Percentiles rank a stretch among this genome's conserved stretches.
phyloP scores from a whole-genome alignment of 2,797 vertebrate genomes.

The Salmo trutta region DNA sequence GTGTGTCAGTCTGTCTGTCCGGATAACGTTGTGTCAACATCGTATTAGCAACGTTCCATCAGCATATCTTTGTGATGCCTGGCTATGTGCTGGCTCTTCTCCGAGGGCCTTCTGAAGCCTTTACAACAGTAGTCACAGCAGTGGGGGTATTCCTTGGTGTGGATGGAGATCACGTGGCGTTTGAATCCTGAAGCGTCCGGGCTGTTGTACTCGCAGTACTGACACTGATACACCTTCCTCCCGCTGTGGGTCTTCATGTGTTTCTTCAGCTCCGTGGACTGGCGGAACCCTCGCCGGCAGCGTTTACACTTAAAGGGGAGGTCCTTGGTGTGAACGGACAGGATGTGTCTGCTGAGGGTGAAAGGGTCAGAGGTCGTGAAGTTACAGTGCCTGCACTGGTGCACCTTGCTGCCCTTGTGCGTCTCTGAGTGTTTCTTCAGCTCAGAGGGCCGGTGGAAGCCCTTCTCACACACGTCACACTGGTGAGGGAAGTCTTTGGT shows the following conservation, averaged over 20 bases:
- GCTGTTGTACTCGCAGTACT: slow-evolving; percentile 98
- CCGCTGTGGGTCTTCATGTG: slow-evolving; percentile 99
- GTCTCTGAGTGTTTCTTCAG: slow-evolving; percentile 88
- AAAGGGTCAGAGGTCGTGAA: slow-evolving; percentile 97
- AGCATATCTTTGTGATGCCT: slow-evolving; percentile 96
- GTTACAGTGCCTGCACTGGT: slow-evolving; percentile 98
- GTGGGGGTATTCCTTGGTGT: slow-evolving; percentile 98
- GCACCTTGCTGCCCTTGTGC: slow-evolving; percentile 93
- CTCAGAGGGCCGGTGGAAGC: slow-evolving; percentile 88
- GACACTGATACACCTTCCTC: slow-evolving; percentile 97
- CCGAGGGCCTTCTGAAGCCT: slow-evolving; percentile 92
- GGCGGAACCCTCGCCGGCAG: slow-evolving; percentile 93
- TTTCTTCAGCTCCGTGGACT: slow-evolving; percentile 95
- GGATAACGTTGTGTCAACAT: not conserved
- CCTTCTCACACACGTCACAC: slow-evolving; percentile 88
- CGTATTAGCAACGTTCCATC: slow-evolving; percentile 59
- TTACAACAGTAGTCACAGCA: slow-evolving; percentile 98
- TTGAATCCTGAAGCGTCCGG: slow-evolving; percentile 98
- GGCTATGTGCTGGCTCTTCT: slow-evolving; percentile 98
- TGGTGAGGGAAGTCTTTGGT: slow-evolving; percentile 92
- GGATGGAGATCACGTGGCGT: slow-evolving; percentile 96
- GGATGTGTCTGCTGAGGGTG: slow-evolving; percentile 94
- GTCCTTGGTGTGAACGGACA: slow-evolving; percentile 97
- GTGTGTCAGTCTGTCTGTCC: slow-evolving; percentile 36
- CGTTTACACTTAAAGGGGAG: slow-evolving; percentile 88